Evolutionary conservation across 2,113 vertebrate genomes (phyloP), one percentile per base, ranked within the genome.

Genomic region (Hydropotes inermis): DNA sequence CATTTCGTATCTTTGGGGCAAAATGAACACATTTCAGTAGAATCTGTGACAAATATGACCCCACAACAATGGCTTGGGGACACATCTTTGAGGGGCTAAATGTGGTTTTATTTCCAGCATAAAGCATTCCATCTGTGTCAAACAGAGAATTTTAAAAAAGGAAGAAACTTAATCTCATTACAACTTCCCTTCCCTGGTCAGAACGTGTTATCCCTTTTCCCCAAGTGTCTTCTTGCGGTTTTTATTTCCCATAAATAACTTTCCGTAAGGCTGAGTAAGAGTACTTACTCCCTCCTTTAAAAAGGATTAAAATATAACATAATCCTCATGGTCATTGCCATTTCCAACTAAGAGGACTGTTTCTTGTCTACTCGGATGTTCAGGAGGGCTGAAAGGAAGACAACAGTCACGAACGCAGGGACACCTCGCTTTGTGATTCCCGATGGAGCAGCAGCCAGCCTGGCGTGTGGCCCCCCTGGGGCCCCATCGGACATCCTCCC

Each of bases 11-110:
- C 64, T 94, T 45, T 93, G 52, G 36, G 61, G 15, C 27, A 86
- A 89, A 89, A 76, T 86, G 78, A 96, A 64, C 87, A 95, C 47
- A 67, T 88, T 54, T 89, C n/a, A 17, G 70, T 58, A 85, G 87
- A 82, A 94, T 87, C 84, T 23, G 0, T 94, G 95, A 94, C 83
- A 97, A 79, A 95, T 57, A 43, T 25, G 67, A 89, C 39, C 21
- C 64, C 39, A 14, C 78, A 54, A 54, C n/a, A 78, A 88, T 19
- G 79, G 90, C 58, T 30, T 21, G 15, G 58, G 58, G 74, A 79
- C 52, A 58, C 95, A 86, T 8, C 36, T 70, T 64, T 92, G 57
- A 58, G 8, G 70, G 60, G 82, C 60, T 88, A 82, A 85, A 64
- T 30, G 15, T 4, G 81, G 52, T 36, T 88, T 50, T 70, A 76